Percentiles rank a stretch among this genome's conserved stretches.
phyloP scores from a whole-genome alignment of 2,888 invertebrate species.

The Dusona sp. region DNA sequence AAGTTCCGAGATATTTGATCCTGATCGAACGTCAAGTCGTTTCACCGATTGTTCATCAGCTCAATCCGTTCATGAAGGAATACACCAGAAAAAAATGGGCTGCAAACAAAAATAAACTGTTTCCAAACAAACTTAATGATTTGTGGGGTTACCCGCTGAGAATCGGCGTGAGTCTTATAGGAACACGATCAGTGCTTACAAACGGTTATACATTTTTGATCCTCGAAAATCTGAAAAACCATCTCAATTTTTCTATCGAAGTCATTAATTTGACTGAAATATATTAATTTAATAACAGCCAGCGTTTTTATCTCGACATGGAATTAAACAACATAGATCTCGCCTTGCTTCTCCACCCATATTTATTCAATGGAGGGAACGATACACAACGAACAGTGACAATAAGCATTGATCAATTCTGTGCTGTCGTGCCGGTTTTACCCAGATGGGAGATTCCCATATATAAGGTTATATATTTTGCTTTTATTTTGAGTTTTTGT shows the following conservation, averaged over 20 bases:
- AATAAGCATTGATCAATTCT: conserved; percentile 47
- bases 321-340: conserved; percentile 53
- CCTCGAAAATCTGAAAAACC: not conserved
- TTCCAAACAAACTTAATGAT: conserved; percentile 70
- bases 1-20: not conserved
- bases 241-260: too few species aligned
- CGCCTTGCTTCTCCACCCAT: not conserved
- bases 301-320: not conserved
- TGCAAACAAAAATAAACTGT: conserved; percentile 4
- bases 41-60: conserved; percentile 58
- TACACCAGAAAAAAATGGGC: conserved; percentile 43
- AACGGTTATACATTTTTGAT: conserved; percentile 7
- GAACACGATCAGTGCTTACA: conserved; percentile 33
- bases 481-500: conserved; percentile 25
- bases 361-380: not conserved
- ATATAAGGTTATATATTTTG: not conserved
- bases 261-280: too few species aligned
- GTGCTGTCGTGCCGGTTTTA: conserved; percentile 67
- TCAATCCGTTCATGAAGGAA: conserved; percentile 67
- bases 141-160: conserved; percentile 69
- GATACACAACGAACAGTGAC: conserved; percentile 27
- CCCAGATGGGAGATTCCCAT: conserved; percentile 5
- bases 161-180: not conserved
- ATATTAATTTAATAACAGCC: not conserved
- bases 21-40: not conserved